phyloP scores from a whole-genome alignment of 2,888 invertebrate species.

The Drosophila neotestacea region DNA sequence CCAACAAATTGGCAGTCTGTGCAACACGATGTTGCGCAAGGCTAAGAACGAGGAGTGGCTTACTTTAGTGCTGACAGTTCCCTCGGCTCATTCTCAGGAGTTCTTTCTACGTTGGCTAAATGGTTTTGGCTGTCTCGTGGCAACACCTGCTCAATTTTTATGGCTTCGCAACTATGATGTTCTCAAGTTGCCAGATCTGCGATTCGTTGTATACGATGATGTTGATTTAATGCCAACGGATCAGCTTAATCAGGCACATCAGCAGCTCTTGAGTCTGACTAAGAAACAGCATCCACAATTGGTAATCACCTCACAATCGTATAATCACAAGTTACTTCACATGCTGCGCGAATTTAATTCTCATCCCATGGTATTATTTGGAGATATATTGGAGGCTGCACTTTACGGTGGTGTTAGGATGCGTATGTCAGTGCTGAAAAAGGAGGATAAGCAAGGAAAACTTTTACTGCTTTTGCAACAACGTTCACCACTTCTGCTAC shows the following conservation, averaged over 20 bases:
- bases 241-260: conserved; percentile 25
- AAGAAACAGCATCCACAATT: conserved; percentile 38
- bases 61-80: conserved; percentile 41
- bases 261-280: conserved; percentile 8
- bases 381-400: conserved; percentile 66
- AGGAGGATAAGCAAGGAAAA: conserved; percentile 23
- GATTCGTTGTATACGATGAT: conserved; percentile 59
- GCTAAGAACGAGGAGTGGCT: conserved; percentile 24
- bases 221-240: conserved; percentile 52
- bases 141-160: conserved; percentile 56
- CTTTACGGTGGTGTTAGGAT: conserved; percentile 56
- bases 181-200: conserved; percentile 37
- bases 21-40: conserved; percentile 41
- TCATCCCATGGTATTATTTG: conserved; percentile 53
- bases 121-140: conserved; percentile 59
- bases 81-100: conserved; percentile 20
- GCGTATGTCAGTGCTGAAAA: conserved; percentile 22
- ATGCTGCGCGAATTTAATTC: conserved; percentile 30
- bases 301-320: conserved; percentile 49
- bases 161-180: conserved; percentile 25
- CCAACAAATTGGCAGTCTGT: conserved; percentile 36
- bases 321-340: conserved; percentile 8
- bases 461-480: conserved; percentile 31
- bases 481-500: conserved; percentile 44
- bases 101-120: conserved; percentile 51